phyloP scores from a whole-genome alignment of 2,888 invertebrate genomes.

The Smittia aterrima region DNA sequence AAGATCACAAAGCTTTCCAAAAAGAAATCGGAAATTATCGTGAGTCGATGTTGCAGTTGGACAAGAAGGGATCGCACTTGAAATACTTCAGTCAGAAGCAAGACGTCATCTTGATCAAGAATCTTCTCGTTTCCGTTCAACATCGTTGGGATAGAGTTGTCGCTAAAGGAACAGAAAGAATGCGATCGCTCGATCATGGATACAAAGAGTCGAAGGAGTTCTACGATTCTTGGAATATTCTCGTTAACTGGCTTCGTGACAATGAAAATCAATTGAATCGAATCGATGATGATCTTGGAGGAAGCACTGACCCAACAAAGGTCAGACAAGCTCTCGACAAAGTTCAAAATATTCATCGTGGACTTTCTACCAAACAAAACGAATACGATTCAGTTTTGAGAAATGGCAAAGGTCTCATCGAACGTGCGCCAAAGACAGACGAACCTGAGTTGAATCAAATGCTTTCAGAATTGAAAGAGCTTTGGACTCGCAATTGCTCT shows the following conservation, averaged over 20 bases:
- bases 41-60: conserved; percentile 90
- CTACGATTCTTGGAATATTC: conserved; percentile 83
- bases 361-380: conserved; percentile 82
- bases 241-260: conserved; percentile 89
- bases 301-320: conserved; percentile 86
- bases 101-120: conserved; percentile 97
- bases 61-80: conserved; percentile 96
- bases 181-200: conserved; percentile 88
- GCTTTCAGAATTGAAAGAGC: conserved; percentile 86
- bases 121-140: conserved; percentile 92
- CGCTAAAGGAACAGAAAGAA: conserved; percentile 90
- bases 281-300: conserved; percentile 69
- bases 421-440: conserved; percentile 90
- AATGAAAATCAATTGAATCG: conserved; percentile 81
- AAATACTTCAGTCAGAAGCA: conserved; percentile 99
- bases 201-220: conserved; percentile 95
- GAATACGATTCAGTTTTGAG: conserved; percentile 88
- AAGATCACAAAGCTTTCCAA: conserved; percentile 93
- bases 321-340: conserved; percentile 81
- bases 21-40: conserved; percentile 90
- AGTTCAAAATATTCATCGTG: conserved; percentile 92
- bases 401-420: conserved; percentile 84
- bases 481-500: conserved; percentile 90
- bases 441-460: conserved; percentile 79
- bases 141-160: conserved; percentile 98